These are phyloP conservation scores for Cavia aperea DNA, from an alignment of 2,113 vertebrate genomes.

Conservation along the genomic window DNA sequence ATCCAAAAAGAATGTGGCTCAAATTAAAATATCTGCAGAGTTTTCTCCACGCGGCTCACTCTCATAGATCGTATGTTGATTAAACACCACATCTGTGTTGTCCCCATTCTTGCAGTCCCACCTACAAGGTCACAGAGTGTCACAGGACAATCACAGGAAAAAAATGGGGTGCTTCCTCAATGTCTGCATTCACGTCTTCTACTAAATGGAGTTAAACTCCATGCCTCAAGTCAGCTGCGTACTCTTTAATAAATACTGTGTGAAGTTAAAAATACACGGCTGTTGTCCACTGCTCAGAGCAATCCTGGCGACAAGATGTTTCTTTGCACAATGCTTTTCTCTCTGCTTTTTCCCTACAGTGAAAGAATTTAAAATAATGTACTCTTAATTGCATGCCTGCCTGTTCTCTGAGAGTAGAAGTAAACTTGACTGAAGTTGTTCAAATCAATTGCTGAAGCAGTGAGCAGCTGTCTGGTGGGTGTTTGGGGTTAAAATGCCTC, in stretches of 20 bases:
- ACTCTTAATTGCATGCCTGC: conserved; percentile 31
- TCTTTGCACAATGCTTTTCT: conserved; percentile 6
- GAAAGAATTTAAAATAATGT: conserved; percentile 45
- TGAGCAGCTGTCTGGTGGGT: not conserved
- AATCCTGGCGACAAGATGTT: conserved; percentile 39
- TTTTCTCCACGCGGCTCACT: not conserved
- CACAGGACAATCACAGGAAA: not conserved
- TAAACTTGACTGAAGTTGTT: not conserved
- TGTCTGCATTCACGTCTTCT: not conserved
- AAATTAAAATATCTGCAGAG: not conserved
- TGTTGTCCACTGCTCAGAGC: not conserved
- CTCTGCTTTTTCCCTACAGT: not conserved
- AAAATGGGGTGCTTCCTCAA: not conserved
- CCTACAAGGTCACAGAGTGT: not conserved
- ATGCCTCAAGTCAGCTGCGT: not conserved
- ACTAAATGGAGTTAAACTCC: not conserved
- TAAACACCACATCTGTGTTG: not conserved
- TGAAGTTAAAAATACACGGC: conserved; percentile 27
- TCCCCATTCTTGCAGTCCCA: no score
- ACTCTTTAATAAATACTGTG: conserved; percentile 44
- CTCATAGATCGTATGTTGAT: rapidly evolving
- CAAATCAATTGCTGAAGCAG: not conserved
- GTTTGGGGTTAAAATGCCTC: not conserved
- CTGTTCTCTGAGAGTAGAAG: not conserved
- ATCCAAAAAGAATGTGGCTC: conserved; percentile 9